Base-by-base conservation (phyloP, 2,888 invertebrate genomes). In the Drosophila nr. perissopoda region DNA sequence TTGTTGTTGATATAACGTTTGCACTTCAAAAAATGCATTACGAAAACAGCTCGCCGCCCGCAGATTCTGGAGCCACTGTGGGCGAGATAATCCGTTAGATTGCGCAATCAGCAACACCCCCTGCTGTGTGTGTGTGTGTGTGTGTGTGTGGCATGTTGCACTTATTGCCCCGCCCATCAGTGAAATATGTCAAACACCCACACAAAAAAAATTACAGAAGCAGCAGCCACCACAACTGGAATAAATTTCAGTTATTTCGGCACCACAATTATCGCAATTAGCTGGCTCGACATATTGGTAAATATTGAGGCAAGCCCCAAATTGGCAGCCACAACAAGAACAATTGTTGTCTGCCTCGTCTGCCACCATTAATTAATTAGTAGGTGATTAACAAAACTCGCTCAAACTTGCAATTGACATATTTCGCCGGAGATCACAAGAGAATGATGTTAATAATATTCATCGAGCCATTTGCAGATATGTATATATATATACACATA, bases 11-110 rank as follows among this genome's bases (percentile, higher is more conserved):
- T 40, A 21, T 16, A 49, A 29, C 42, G 38, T 67, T 78, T 60
- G 53, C 79, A 70, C 78, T 73, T 81, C 76, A 73, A 61, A 73
- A 72, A 18, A 73, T 82, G 79, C 82, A 84, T 73, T 73, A 68
- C 70, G 40, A 57, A 48, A 53, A 62, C 25, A 53, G 72, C 31
- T 54, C 36, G 53, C 57, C 40, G 61, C 61, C 67, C 38, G 58
- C 45, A 54, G 57, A 45, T 62, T 38, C 51, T 51, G 38, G 27
- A 38, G 58, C 51, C 34, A 27, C 40, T 51, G 75, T 69, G 69
- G 74, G 69, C 73, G 76, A 53, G 21, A 59, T 67, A 65, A 70
- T 62, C 76, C 29, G 68, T 62, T 65, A 51, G 67, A 71, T 78
- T 78, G 62, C 75, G 56, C 62, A 78, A 65, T 38, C 54, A 16